Evolutionary conservation across 2,113 vertebrate species (phyloP).

Genomic region (Dolichallabes microphthalmus): DNA sequence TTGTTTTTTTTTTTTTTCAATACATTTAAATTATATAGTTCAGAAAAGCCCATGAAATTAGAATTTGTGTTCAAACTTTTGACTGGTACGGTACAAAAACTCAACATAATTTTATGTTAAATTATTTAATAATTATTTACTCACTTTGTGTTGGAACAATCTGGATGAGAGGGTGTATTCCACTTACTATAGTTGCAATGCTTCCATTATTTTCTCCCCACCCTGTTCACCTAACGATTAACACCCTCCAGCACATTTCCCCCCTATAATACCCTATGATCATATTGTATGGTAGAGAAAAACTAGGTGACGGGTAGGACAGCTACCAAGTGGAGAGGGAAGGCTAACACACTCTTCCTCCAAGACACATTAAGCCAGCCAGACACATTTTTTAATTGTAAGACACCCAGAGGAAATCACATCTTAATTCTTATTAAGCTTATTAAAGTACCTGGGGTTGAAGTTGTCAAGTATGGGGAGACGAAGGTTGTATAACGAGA

Average conservation of each 20-base stretch:
- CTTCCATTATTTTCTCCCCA: neutral
- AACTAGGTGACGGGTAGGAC: neutral
- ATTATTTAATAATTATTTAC: neutral
- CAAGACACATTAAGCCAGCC: neutral
- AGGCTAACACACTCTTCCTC: neutral
- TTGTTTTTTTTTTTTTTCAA: too few relatives aligned
- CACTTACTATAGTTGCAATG: neutral
- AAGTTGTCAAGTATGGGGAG: neutral
- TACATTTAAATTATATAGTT: too few relatives aligned
- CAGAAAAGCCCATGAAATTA: too few relatives aligned
- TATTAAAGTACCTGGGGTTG: neutral
- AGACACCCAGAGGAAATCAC: neutral
- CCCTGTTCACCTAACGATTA: neutral
- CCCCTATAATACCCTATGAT: neutral
- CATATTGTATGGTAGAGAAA: neutral
- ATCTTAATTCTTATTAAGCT: neutral
- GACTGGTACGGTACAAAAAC: too few relatives aligned
- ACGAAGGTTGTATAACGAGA: neutral
- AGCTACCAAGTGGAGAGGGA: neutral
- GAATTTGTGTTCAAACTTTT: too few relatives aligned
- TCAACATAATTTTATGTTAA: too few relatives aligned
- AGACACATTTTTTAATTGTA: neutral
- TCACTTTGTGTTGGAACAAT: constrained; percentile 62
- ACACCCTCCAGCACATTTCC: neutral
- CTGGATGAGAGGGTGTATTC: constrained; percentile 48